Evolutionary conservation across 2,113 vertebrate species (phyloP), one percentile per base, ranked within the genome.

Genomic region (Urocolius indicus): DNA sequence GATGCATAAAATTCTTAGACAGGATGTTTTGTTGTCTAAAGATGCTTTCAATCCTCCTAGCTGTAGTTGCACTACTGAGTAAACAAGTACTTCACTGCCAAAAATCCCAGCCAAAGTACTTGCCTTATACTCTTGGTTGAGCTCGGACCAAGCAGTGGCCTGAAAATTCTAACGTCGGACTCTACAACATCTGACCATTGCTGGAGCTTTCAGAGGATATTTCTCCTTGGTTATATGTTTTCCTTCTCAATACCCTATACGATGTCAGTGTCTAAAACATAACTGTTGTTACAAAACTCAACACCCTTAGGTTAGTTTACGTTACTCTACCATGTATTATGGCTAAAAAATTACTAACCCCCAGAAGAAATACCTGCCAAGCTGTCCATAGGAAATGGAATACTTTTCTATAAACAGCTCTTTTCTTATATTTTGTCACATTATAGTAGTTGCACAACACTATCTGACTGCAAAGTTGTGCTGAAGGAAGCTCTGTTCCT

Each of bases 51-150:
- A 15, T 87, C 80, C 72, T 87, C 69, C 55, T 91, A 81, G 71
- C n/a, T 89, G 43, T 81, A 91, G 36, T 81, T 69, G 49, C 22
- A 73, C 41, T 65, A 82, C 69, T 89, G 58, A 94, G 66, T 87
- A 96, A 97, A 95, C 81, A 95, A 89, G 32, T 16, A n/a, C n/a
- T 80, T 84, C 61, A 26, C 24, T 94, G 91, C 93, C 95, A 97
- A 91, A 83, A 95, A 59, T 32, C 61, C 52, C 73, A 72, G 86
- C 87, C 93, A 94, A 75, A 82, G 46, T 45, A 90, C 82, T 30
- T 34, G 62, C 81, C 61, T 49, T 62, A 41, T n/a, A 79, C 24
- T 61, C 73, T 89, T 57, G 41, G n/a, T 68, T 94, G 84, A 93
- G 66, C 49, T 82, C n/a, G 48, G 41, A 92, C 52, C 68, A 92